phyloP scores from a whole-genome alignment of 2,797 vertebrate species.

The Lacerta agilis region DNA sequence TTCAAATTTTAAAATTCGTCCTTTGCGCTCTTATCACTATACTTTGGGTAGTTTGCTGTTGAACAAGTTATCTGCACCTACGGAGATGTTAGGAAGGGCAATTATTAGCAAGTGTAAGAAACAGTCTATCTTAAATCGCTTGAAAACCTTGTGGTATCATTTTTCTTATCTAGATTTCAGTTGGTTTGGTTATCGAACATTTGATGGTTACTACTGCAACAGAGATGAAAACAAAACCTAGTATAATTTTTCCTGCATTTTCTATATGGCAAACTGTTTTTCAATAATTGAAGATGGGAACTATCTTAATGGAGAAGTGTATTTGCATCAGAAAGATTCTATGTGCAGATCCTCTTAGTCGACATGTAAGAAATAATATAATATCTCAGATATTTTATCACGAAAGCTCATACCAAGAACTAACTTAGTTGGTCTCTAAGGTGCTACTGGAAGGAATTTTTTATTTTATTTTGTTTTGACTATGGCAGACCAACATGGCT shows the following conservation, averaged over 20 bases:
- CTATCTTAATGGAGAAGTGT: neutral
- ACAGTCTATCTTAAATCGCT: neutral
- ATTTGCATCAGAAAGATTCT: neutral
- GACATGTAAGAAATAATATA: neutral
- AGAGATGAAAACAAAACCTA: neutral
- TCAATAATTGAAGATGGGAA: neutral
- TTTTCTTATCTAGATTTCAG: neutral
- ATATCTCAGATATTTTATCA: neutral
- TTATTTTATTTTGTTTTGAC: too few species aligned
- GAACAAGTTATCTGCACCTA: neutral
- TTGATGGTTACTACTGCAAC: neutral
- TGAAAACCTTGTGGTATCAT: neutral
- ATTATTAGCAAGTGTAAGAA: neutral
- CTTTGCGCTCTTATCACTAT: neutral
- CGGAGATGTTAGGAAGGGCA: neutral
- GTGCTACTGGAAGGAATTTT: too few species aligned
- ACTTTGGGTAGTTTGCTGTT: neutral
- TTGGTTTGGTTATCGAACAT: neutral
- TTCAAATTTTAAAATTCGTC: neutral
- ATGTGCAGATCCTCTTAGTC: neutral
- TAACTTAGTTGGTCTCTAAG: too few species aligned
- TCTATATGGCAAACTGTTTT: neutral
- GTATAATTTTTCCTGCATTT: neutral
- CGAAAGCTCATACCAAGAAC: too few species aligned
- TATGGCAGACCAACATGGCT: too few species aligned